A percentile compares a stretch with the other conserved stretches of the same genome.
Evolutionary conservation across 2,113 vertebrate species (phyloP).

Genomic region (Abramis brama): DNA sequence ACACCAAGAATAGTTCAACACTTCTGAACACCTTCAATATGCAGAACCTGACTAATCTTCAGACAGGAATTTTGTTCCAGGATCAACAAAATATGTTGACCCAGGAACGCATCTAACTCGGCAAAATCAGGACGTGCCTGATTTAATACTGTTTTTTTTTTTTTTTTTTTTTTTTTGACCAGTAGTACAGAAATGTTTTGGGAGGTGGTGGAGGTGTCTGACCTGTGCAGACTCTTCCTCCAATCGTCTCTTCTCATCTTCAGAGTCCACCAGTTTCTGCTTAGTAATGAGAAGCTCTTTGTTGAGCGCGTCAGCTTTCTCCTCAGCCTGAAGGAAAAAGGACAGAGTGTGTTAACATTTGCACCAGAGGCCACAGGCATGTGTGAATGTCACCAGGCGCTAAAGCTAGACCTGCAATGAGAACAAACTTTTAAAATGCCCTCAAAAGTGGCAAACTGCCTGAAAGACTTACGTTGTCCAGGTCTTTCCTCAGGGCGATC

Average conservation of each 20-base stretch:
- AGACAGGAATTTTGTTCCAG: too few species aligned
- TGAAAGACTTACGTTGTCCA: constrained; percentile 89
- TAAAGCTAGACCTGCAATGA: neutral
- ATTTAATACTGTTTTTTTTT: neutral
- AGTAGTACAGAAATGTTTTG: neutral
- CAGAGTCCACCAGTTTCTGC: constrained; percentile 95
- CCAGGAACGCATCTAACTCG: too few species aligned
- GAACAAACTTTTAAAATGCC: neutral
- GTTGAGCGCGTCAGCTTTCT: constrained; percentile 95
- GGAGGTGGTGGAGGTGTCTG: neutral
- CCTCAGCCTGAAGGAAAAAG: constrained; percentile 85
- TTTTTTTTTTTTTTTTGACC: neutral
- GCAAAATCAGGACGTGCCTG: too few species aligned
- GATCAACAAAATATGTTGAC: too few species aligned
- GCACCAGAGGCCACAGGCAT: neutral
- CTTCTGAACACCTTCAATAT: too few species aligned
- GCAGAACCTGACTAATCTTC: too few species aligned
- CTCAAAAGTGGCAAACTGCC: neutral
- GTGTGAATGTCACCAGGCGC: neutral
- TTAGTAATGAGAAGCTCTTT: constrained; percentile 98
- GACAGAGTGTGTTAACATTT: constrained; percentile 36
- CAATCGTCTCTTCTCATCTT: constrained; percentile 93
- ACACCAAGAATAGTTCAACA: neutral
- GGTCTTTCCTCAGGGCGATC: constrained; percentile 94
- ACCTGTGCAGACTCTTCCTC: constrained; percentile 97